Evolutionary conservation across 2,113 vertebrate species (phyloP).

Genomic region (Phycodurus eques): DNA sequence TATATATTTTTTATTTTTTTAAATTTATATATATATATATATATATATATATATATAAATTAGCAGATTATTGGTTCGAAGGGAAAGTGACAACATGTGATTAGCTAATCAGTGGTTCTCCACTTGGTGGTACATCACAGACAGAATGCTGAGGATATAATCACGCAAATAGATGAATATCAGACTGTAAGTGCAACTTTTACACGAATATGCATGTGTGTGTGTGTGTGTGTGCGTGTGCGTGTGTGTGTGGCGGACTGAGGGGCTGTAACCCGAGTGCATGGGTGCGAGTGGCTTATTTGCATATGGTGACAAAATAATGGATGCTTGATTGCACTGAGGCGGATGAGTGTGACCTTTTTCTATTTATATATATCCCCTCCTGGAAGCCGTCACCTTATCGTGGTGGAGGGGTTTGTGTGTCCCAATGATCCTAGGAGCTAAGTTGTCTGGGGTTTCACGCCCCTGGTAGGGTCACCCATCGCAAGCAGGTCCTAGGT

Average conservation of each 20-base stretch:
- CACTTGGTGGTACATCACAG: not conserved
- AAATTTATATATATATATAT: no score
- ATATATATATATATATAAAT: not conserved
- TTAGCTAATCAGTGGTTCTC: slow-evolving; percentile 25
- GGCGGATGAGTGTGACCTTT: slow-evolving; percentile 51
- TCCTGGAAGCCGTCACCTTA: no score
- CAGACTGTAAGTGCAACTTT: slow-evolving; percentile 29
- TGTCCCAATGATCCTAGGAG: no score
- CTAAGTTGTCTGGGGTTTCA: no score
- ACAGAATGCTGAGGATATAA: slow-evolving; percentile 30
- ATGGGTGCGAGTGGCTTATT: slow-evolving; percentile 32
- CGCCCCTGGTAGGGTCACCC: no score
- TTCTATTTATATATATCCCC: slow-evolving; percentile 4
- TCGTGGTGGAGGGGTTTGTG: no score
- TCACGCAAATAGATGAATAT: slow-evolving; percentile 54
- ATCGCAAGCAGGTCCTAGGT: no score
- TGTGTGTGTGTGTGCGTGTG: no score
- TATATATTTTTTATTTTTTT: no score
- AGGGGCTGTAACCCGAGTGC: slow-evolving; percentile 22
- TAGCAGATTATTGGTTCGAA: not conserved
- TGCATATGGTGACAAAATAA: slow-evolving; percentile 44
- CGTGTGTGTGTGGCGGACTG: not conserved
- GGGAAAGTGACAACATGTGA: slow-evolving; percentile 25
- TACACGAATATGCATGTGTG: slow-evolving; percentile 17
- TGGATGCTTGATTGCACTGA: slow-evolving; percentile 52